Evolutionary conservation across 1,140 invertebrate species (phyloP).

Genomic region (Pararge aegeria): DNA sequence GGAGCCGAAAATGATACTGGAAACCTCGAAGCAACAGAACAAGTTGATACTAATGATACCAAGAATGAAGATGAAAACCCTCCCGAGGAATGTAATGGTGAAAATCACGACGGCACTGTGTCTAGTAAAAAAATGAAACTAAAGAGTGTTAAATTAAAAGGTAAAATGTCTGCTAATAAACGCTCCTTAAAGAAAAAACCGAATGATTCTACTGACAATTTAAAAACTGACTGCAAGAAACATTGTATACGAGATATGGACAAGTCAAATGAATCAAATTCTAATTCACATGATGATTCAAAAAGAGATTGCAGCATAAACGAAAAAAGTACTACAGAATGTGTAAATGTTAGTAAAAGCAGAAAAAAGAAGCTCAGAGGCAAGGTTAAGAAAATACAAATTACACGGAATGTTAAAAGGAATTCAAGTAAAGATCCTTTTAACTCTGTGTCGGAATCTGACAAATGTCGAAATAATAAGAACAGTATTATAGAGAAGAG

Average conservation of each 20-base stretch:
- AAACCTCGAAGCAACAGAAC: constrained; percentile 81
- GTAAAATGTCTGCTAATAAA: constrained; percentile 49
- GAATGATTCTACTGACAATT: constrained; percentile 54
- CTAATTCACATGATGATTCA: constrained; percentile 68
- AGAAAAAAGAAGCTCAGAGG: constrained; percentile 54
- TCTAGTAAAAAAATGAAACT: constrained; percentile 52
- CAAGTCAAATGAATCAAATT: constrained; percentile 65
- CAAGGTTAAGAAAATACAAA: constrained; percentile 59
- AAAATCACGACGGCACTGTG: constrained; percentile 54
- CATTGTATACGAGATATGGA: constrained; percentile 60
- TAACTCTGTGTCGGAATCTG: constrained; percentile 51
- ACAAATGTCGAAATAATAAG: constrained; percentile 63
- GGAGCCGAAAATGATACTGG: constrained; percentile 87
- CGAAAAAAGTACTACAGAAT: constrained; percentile 56
- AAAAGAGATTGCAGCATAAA: constrained; percentile 58
- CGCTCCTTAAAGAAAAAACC: constrained; percentile 61
- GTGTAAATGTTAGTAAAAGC: constrained; percentile 56
- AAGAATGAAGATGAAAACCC: constrained; percentile 61
- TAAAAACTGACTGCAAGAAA: constrained; percentile 64
- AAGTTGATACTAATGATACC: constrained; percentile 44
- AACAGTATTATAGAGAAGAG: constrained; percentile 70
- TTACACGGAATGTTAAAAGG: constrained; percentile 52
- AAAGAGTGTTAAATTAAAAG: constrained; percentile 63
- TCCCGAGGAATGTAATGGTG: constrained; percentile 68
- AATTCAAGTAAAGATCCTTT: constrained; percentile 45